Conservation (phyloP, 2,113 vertebrate species). For the Kobus ellipsiprymnus region DNA sequence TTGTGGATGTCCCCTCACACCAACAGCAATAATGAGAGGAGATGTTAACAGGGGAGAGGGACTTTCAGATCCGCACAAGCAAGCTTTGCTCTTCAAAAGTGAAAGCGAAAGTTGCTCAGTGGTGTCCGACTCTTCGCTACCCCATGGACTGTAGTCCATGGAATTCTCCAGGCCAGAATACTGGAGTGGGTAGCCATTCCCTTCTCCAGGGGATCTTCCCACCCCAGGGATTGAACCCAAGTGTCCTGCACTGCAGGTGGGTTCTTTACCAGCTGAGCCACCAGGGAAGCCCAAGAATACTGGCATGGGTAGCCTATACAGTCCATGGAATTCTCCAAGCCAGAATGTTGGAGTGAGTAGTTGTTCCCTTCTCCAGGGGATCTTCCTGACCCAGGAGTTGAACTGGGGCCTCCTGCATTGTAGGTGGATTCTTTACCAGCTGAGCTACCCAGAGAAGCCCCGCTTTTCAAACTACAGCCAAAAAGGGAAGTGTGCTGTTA, state of each 20-base stretch:
- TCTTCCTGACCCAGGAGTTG: not conserved
- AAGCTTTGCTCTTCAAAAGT: not conserved
- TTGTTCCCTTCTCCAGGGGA: not conserved
- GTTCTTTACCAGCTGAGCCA: not conserved
- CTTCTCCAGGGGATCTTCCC: not conserved
- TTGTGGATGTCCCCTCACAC: not conserved
- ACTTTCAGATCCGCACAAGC: not conserved
- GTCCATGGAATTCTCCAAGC: not conserved
- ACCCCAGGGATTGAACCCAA: not conserved
- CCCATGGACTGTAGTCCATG: not conserved
- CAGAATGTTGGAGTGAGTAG: not conserved
- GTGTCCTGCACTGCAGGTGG: not conserved
- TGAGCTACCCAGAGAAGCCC: not conserved
- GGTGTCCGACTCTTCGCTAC: rapidly evolving
- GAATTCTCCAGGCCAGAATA: not conserved
- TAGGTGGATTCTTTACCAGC: not conserved
- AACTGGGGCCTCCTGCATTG: not conserved
- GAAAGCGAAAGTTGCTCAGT: not conserved
- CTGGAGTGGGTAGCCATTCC: not conserved
- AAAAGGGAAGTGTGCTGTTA: not conserved
- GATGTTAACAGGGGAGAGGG: not conserved
- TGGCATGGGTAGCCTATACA: not conserved
- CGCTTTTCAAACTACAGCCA: not conserved
- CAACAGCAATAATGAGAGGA: not conserved
- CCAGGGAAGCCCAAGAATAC: not conserved